Base-by-base conservation (phyloP, 2,888 invertebrate species). In the Drosophila infuscata region DNA sequence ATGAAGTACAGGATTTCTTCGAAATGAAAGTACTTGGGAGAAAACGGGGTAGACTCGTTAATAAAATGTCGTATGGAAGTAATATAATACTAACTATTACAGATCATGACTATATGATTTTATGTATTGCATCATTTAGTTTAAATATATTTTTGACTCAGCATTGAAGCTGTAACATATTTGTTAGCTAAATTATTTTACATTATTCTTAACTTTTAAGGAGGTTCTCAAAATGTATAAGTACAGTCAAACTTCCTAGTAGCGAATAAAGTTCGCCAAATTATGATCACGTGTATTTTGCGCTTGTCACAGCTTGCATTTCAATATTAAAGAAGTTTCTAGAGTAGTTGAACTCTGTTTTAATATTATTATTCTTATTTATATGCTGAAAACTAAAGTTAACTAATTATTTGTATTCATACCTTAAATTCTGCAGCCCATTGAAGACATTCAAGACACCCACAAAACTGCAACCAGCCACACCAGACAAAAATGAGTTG, bases 371-470 rank as follows among this genome's bases (percentile, higher is more conserved):
- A 11, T 20, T 20, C 5, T 43, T 20, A 43, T 43, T 43, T 20
- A 2, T 20, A 20, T 38, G 38, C 17, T n/a, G 8, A n/a, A 29
- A 29, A 15, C 20, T 8, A 11, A 41, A 41, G 3, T 35, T 8
- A 9, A 32, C 8, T 29, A 6, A 51, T 20, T 12, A 8, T 29
- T 38, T 7, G 1, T 25, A 30, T 8, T 11, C 15, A 35, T 46
- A 0, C 9, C 35, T 70, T 46, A 2, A 30, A 46, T 41, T 17
- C 80, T 78, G 15, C 69, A 96, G 96, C 93, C 96, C 96, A 60
- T 89, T 92, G 63, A 95, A 94, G 85, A 95, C 94, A 76, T 94
- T 94, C 29, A 94, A 94, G 80, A 95, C 96, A 9, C 96, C 96
- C 2, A 95, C 94, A 64, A 96, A 96, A 85, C 69, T 91, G 30